phyloP scores from a whole-genome alignment of 2,113 vertebrate species.

The Cinclus mexicanus region DNA sequence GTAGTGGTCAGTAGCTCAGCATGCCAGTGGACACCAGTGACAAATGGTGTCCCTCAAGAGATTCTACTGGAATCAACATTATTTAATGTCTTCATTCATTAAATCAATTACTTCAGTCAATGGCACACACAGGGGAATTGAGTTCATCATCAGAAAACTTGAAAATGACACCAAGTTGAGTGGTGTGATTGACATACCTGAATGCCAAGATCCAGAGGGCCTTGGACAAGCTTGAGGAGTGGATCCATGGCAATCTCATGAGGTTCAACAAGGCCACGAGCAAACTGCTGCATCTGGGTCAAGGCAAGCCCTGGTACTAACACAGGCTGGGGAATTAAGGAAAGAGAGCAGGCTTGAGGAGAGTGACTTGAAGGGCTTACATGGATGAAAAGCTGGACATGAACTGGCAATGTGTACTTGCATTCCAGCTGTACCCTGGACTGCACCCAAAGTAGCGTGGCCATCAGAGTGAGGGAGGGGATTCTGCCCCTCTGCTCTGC shows the following conservation, averaged over 20 bases:
- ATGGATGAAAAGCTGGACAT: not conserved
- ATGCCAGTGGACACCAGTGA: not conserved
- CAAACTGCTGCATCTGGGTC: not conserved
- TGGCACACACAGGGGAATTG: rapidly evolving
- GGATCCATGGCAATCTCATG: not conserved
- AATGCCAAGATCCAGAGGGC: not conserved
- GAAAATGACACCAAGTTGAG: not conserved
- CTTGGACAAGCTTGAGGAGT: not conserved
- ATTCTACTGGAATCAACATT: not conserved
- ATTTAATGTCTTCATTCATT: not conserved
- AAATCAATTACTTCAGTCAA: not conserved
- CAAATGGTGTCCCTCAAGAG: not conserved
- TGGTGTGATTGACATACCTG: not conserved
- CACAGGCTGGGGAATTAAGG: not conserved
- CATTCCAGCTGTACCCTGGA: not conserved
- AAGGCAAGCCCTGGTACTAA: not conserved
- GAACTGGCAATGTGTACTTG: not conserved
- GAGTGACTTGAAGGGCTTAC: not conserved
- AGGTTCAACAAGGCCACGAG: not conserved
- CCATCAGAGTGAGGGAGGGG: rapidly evolving
- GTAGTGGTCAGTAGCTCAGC: not conserved
- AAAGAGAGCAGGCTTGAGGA: not conserved
- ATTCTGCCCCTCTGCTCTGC: not conserved
- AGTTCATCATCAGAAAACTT: not conserved
- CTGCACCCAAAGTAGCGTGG: rapidly evolving